Evolutionary conservation across 2,888 invertebrate species (phyloP), one percentile per base, ranked within the genome.

Genomic region (Aspidiotus rigidus): DNA sequence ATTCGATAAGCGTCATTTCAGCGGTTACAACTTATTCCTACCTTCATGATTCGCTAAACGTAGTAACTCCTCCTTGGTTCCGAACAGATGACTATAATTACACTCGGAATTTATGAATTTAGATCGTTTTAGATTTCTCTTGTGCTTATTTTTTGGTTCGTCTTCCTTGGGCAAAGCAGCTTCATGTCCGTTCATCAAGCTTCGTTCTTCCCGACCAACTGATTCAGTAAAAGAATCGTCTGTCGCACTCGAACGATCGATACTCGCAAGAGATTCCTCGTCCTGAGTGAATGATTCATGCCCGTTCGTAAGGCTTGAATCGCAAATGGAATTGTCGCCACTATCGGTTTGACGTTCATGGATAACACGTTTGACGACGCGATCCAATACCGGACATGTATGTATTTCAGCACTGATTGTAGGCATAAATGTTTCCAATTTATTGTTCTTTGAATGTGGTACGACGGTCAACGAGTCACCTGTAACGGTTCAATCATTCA

Each of bases 1-100:
- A 64, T n/a, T 64, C 10, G 28, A 66, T 15, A 15, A 64, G 40
- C 49, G 8, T 49, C 16, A 64, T 7, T 16, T 5, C 8, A 17
- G 13, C 39, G 0, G 39, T 40, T 55, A 9, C 5, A 13, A 49
- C 49, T 39, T 7, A 54, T n/a, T 44, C 10, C 7, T 61, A 69
- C 69, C 69, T 63, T 69, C 69, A 40, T 62, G 62, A 7, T 28
- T 39, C 16, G 57, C 49, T n/a, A 69, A 56, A 41, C 57, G 62
- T 6, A 62, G 7, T 28, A 69, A 28, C 55, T 63, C 56, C 8
- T 62, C 69, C 3, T 69, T 54, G 7, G 63, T 44, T n/a, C 57
- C 69, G 44, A 69, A 69, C 15, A 69, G n/a, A 13, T 63, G 54
- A 5, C 28, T 44, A 39, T 69, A 69, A 62, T 55, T 44, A 17